Evolutionary conservation across 2,797 vertebrate species (phyloP).

Genomic region (Semotilus atromaculatus): DNA sequence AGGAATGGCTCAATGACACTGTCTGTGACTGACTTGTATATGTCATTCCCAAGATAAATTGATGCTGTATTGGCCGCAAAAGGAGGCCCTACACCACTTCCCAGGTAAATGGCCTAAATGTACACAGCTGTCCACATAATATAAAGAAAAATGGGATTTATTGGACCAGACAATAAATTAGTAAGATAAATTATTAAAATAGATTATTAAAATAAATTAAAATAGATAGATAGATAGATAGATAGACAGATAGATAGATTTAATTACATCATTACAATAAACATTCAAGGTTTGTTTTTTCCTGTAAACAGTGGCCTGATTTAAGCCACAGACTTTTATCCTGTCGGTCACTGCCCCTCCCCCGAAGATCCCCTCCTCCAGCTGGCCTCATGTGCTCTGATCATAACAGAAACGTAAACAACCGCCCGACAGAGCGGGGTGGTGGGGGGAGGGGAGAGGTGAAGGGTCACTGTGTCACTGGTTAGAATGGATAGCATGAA

Average conservation of each 20-base stretch:
- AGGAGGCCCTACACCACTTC: background rate
- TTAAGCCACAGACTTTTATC: constrained; percentile 47
- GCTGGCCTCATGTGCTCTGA: constrained; percentile 45
- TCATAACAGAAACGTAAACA: constrained; percentile 61
- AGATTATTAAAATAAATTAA: too few species aligned
- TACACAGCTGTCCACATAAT: too few species aligned
- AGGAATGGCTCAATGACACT: too few species aligned
- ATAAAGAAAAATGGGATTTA: too few species aligned
- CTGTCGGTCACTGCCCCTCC: constrained; percentile 40
- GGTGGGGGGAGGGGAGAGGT: background rate
- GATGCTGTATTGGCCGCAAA: background rate
- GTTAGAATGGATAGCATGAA: constrained; percentile 9
- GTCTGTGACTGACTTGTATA: background rate
- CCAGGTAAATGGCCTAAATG: too few species aligned
- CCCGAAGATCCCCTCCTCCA: constrained; percentile 45
- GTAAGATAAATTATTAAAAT: background rate
- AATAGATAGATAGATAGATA: too few species aligned
- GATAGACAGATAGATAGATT: too few species aligned
- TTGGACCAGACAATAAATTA: too few species aligned
- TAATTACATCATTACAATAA: background rate
- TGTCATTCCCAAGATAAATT: background rate
- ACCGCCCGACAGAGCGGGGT: constrained; percentile 10
- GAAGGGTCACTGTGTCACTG: constrained; percentile 38
- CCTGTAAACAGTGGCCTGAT: constrained; percentile 35
- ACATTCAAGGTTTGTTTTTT: constrained; percentile 28